phyloP scores from a whole-genome alignment of 2,888 invertebrate species.

The Agrotis puta region DNA sequence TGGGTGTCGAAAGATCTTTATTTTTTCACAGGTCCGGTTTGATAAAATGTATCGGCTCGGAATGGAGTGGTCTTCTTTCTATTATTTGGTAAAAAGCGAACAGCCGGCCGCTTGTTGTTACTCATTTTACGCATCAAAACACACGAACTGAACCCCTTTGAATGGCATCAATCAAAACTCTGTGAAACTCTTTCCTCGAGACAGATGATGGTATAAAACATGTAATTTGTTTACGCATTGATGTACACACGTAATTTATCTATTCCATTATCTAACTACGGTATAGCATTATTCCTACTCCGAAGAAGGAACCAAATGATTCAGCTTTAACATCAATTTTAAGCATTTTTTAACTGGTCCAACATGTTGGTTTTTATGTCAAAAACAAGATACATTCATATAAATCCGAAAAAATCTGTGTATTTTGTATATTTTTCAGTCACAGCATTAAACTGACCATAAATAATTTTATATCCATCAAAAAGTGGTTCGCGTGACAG shows the following conservation, averaged over 20 bases:
- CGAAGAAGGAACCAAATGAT: background rate
- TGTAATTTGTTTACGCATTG: constrained; percentile 53
- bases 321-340: background rate
- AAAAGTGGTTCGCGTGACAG: constrained; percentile 85
- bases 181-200: constrained; percentile 58
- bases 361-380: background rate
- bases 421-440: constrained; percentile 63
- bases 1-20: constrained; percentile 77
- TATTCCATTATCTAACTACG: constrained; percentile 4
- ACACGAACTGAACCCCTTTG: constrained; percentile 70
- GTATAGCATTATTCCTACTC: too few species aligned
- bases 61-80: constrained; percentile 57
- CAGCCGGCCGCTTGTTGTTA: constrained; percentile 69
- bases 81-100: constrained; percentile 58
- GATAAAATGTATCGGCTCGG: constrained; percentile 55
- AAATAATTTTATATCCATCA: constrained; percentile 84
- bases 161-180: constrained; percentile 64
- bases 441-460: constrained; percentile 69
- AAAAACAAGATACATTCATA: constrained; percentile 17
- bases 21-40: constrained; percentile 65
- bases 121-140: constrained; percentile 80
- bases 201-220: constrained; percentile 50
- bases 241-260: constrained; percentile 46
- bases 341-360: background rate
- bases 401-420: constrained; percentile 50